Conservation (phyloP, 2,113 vertebrate species). For the Cyphomyrus discorhynchus region DNA sequence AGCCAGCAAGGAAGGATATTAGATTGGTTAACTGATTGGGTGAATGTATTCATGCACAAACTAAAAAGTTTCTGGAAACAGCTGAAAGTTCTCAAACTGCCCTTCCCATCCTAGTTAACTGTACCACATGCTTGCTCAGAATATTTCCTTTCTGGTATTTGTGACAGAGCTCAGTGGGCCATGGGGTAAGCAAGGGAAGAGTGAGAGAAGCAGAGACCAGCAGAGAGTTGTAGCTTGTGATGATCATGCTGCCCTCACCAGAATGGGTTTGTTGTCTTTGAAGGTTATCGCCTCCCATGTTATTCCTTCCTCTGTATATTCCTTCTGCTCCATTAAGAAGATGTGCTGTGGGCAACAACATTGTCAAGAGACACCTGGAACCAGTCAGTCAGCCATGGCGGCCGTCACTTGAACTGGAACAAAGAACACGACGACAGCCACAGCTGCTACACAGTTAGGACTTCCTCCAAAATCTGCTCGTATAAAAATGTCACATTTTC, state of each 20-base stretch:
- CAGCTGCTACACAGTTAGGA: not conserved
- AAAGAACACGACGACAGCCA: not conserved
- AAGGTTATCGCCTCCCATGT: slow-evolving; percentile 57
- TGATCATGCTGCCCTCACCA: slow-evolving; percentile 43
- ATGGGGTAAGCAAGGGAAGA: not conserved
- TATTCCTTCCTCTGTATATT: slow-evolving; percentile 60
- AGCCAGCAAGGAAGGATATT: not conserved
- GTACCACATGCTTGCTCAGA: not conserved
- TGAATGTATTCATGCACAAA: not conserved
- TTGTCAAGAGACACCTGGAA: not conserved
- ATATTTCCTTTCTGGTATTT: not conserved
- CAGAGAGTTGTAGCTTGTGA: not conserved
- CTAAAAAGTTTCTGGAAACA: not conserved
- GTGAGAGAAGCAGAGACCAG: not conserved
- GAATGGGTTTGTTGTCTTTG: slow-evolving; percentile 61
- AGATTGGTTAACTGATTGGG: not conserved
- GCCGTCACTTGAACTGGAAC: not conserved
- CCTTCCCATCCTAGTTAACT: not conserved
- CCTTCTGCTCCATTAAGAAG: slow-evolving; percentile 63
- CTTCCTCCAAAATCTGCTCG: not conserved
- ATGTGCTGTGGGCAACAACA: slow-evolving; percentile 54
- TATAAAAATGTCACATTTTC: not conserved
- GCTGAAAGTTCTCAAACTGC: not conserved
- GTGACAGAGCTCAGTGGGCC: not conserved
- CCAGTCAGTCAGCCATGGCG: not conserved